Percentiles rank a stretch among this genome's conserved stretches.
phyloP scores from a whole-genome alignment of 2,888 invertebrate genomes.

The Andrena praecox region DNA sequence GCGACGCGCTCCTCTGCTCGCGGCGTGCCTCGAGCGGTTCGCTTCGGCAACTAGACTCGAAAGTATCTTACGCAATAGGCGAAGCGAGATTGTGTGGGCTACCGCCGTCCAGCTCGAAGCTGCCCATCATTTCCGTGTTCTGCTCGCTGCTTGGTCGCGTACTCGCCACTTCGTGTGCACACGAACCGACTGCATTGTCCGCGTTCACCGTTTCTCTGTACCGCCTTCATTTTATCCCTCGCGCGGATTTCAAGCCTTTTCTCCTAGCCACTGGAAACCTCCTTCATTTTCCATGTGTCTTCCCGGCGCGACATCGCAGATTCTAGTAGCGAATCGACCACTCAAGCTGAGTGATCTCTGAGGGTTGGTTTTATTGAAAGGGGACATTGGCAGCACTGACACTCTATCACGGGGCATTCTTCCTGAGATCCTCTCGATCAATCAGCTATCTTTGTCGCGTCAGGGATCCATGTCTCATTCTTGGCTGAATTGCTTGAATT shows the following conservation, averaged over 20 bases:
- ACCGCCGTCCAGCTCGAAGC: conserved; percentile 63
- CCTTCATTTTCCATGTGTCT: not conserved
- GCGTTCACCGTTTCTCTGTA: conserved; percentile 34
- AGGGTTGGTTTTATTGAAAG: not conserved
- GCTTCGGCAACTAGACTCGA: conserved; percentile 73
- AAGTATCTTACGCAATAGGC: conserved; percentile 81
- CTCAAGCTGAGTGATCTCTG: not conserved
- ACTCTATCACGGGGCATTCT: not conserved
- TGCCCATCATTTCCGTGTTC: conserved; percentile 82
- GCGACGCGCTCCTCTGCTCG: conserved; percentile 30
- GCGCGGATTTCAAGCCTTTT: not conserved
- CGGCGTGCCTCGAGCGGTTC: conserved; percentile 49
- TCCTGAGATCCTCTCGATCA: not conserved
- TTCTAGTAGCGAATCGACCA: too few relatives aligned
- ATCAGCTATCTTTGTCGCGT: too few relatives aligned
- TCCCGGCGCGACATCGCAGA: not conserved
- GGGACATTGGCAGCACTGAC: not conserved
- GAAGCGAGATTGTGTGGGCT: conserved; percentile 75
- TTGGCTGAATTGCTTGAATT: too few relatives aligned
- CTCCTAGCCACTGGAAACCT: not conserved
- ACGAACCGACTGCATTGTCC: conserved; percentile 38
- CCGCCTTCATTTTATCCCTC: not conserved
- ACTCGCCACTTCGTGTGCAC: conserved; percentile 34
- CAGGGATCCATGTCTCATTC: too few relatives aligned
- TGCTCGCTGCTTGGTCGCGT: conserved; percentile 59